These are phyloP conservation scores for Sebastes iracundus DNA, from an alignment of 2,797 vertebrate genomes.

Conservation along the genomic window DNA sequence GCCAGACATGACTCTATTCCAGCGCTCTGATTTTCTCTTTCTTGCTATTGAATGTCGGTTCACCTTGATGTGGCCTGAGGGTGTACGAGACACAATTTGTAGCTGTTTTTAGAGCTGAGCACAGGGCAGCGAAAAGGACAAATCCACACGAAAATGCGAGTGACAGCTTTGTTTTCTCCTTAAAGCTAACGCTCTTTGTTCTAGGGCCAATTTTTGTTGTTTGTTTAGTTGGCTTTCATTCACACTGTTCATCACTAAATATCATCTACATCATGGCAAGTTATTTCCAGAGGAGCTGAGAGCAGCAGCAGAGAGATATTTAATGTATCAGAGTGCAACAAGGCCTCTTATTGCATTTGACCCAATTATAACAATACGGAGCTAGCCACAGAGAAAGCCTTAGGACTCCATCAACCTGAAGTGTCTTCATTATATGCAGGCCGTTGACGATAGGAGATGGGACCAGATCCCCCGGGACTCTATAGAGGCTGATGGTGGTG, in stretches of 20 bases:
- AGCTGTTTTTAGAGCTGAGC: conserved; percentile 1
- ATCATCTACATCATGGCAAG: background rate
- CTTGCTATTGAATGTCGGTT: conserved; percentile 31
- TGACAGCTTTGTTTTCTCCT: background rate
- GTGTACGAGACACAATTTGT: background rate
- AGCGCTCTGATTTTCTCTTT: conserved; percentile 28
- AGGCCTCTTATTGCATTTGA: background rate
- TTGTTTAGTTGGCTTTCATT: background rate
- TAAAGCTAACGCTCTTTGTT: background rate
- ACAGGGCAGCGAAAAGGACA: background rate
- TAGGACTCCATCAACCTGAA: background rate
- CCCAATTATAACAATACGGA: background rate
- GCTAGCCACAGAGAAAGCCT: background rate
- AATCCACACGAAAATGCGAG: background rate
- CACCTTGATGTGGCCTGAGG: conserved; percentile 60
- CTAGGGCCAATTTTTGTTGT: background rate
- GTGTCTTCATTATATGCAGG: conserved; percentile 11
- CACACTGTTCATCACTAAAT: background rate
- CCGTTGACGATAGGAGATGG: background rate
- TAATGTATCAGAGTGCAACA: background rate
- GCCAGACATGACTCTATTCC: conserved; percentile 53
- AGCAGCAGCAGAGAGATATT: background rate
- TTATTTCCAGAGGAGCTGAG: background rate
- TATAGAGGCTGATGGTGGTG: background rate
- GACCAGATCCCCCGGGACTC: background rate